Evolutionary conservation across 2,888 invertebrate genomes (phyloP).

Genomic region (Tetragnatha montana): DNA sequence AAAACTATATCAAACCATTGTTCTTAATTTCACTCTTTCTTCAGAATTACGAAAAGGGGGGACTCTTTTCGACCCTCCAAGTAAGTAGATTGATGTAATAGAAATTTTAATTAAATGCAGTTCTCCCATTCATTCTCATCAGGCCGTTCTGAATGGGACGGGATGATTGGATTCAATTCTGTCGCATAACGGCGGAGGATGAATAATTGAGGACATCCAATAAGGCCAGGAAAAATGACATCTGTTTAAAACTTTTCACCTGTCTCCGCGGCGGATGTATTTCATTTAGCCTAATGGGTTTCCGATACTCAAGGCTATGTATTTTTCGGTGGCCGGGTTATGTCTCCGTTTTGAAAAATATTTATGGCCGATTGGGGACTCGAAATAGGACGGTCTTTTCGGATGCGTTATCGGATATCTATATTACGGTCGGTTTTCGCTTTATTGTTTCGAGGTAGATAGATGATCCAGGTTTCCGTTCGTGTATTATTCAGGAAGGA

Average conservation of each 20-base stretch:
- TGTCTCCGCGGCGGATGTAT: constrained; percentile 36
- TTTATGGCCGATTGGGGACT: not conserved
- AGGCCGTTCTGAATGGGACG: not conserved
- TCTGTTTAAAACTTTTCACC: constrained; percentile 45
- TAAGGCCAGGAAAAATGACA: constrained; percentile 39
- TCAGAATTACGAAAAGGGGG: not conserved
- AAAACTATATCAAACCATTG: not conserved
- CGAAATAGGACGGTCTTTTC: not conserved
- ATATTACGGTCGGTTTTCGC: not conserved
- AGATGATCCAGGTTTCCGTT: too few species aligned
- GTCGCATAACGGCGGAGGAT: constrained; percentile 1
- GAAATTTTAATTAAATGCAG: not conserved
- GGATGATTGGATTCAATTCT: constrained; percentile 31
- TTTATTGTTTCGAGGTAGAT: too few species aligned
- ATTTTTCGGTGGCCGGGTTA: not conserved
- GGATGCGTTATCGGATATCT: not conserved
- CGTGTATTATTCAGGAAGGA: too few species aligned
- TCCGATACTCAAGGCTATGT: constrained; percentile 12
- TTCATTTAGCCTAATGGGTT: constrained; percentile 47
- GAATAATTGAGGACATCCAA: constrained; percentile 36
- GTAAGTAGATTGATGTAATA: not conserved
- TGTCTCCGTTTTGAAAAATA: not conserved
- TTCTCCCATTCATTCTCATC: not conserved
- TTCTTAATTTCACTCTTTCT: not conserved
- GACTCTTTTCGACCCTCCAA: not conserved